Evolutionary conservation across 2,113 vertebrate genomes (phyloP).

Genomic region (Greenwoodochromis staneri): DNA sequence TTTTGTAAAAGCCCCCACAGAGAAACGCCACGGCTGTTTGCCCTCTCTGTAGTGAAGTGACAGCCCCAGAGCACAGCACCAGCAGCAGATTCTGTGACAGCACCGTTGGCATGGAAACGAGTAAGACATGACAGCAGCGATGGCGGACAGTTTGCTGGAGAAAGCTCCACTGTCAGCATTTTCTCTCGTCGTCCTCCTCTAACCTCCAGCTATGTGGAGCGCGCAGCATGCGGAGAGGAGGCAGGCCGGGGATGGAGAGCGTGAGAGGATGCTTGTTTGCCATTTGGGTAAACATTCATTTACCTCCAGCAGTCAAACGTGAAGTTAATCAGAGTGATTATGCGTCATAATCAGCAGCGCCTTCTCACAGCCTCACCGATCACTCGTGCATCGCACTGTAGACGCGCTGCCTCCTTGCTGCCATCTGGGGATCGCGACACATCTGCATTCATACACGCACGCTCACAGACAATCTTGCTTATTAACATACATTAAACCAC

Average conservation of each 20-base stretch:
- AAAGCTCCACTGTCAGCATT: slow-evolving; percentile 56
- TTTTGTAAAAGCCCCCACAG: neutral
- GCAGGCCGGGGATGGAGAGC: neutral
- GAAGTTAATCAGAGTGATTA: slow-evolving; percentile 72
- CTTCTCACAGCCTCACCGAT: slow-evolving; percentile 22
- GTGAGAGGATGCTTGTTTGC: slow-evolving; percentile 51
- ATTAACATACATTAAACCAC: slow-evolving; percentile 50
- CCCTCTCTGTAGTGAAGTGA: slow-evolving; percentile 1
- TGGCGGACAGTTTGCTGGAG: slow-evolving; percentile 1
- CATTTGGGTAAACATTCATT: slow-evolving; percentile 69
- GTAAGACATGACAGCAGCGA: slow-evolving; percentile 23
- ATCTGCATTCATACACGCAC: neutral
- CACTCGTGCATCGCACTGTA: slow-evolving; percentile 22
- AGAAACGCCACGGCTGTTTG: neutral
- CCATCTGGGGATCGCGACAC: slow-evolving; percentile 35
- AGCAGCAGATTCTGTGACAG: slow-evolving; percentile 2
- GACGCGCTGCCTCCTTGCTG: neutral
- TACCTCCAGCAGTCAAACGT: slow-evolving; percentile 64
- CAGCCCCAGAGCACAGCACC: slow-evolving; percentile 29
- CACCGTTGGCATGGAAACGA: slow-evolving; percentile 42
- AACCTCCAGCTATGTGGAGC: slow-evolving; percentile 23
- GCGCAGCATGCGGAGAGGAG: neutral
- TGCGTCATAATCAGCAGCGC: slow-evolving; percentile 45
- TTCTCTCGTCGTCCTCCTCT: slow-evolving; percentile 2
- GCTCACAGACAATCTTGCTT: neutral